A percentile compares a stretch with the other conserved stretches of the same genome.
Evolutionary conservation across 2,797 vertebrate species (phyloP).

Genomic region (Enoplosus armatus): DNA sequence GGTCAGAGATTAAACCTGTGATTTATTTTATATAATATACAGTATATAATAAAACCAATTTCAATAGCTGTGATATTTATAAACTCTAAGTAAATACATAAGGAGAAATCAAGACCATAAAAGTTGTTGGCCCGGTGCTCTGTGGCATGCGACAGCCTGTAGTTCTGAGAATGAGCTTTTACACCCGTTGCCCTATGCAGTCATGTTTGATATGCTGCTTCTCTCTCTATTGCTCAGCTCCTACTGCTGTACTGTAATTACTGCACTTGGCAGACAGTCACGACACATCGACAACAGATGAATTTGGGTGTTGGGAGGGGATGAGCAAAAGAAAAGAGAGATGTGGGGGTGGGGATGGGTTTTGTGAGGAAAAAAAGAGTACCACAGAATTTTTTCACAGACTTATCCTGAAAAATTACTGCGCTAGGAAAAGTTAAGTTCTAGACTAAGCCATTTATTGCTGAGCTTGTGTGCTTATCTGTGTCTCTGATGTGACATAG

Average conservation of each 20-base stretch:
- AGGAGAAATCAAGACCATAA: conserved; percentile 19
- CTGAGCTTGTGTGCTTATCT: not conserved
- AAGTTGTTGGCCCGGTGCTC: conserved; percentile 38
- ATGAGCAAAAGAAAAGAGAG: conserved; percentile 53
- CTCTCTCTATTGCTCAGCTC: conserved; percentile 67
- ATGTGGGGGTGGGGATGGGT: conserved; percentile 21
- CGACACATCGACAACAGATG: conserved; percentile 74
- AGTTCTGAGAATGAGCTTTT: conserved; percentile 55
- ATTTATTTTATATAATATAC: not conserved
- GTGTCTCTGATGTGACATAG: conserved; percentile 1
- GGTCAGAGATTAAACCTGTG: conserved; percentile 19
- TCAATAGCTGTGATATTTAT: conserved; percentile 22
- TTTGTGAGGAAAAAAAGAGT: conserved; percentile 30
- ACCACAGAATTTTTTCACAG: conserved; percentile 12
- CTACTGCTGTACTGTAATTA: conserved; percentile 76
- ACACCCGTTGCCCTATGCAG: conserved; percentile 58
- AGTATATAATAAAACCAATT: not conserved
- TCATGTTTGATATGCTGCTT: conserved; percentile 72
- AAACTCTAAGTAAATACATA: conserved; percentile 21
- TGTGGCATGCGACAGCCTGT: conserved; percentile 30
- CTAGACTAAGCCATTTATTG: not conserved
- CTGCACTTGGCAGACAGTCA: conserved; percentile 80
- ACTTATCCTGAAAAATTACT: not conserved
- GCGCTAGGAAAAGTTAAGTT: conserved; percentile 9
- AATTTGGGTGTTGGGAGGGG: conserved; percentile 61